Base-by-base conservation (phyloP, 2,113 vertebrate species). In the Ictalurus furcatus region DNA sequence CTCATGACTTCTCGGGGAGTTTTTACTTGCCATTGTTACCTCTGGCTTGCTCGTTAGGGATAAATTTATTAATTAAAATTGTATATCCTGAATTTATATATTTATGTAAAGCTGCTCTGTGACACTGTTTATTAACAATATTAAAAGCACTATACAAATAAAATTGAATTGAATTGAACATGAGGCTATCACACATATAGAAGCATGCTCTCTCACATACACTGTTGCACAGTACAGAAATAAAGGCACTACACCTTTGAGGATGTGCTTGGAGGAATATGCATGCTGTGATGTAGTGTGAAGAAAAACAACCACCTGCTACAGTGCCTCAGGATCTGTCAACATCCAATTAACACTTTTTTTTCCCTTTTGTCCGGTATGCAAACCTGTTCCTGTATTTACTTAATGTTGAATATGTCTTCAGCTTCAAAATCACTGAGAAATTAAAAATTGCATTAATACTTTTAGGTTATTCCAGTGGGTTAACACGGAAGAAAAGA, bases 291-390 rank as follows among this genome's bases (percentile, higher is more conserved):
- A 59, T 63, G 21, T 44, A 63, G 58, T 84, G 81, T 63, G 34
- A 84, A 44, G 81, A 84, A 83, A 30, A 84, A 84, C 34, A 84
- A 84, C 34, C 81, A 83, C 56, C 81, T 63, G 81, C 81, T 63
- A 84, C 58, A 61, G 12, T 25, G 81, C 58, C 21, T 63, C 81
- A 84, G 81, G 37, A 44, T 44, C 58, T 16, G 59, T 84, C 58
- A 44, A 25, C 58, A 40, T 63, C 34, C 34, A 84, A 63, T 84
- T 84, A 84, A 84, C 81, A 84, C 58, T 7, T 40, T 14, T 14
- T 40, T 6, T 21, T 6, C 56, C 34, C 48, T 30, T 30, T 28
- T 71, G 52, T 67, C 83, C 19, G 25, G 34, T 40, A 44, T 78
- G 25, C 40, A 25, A n/a, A 85, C 58, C 81, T 25, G 56, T 61